Evolutionary conservation across 2,113 vertebrate genomes (phyloP).

Genomic region (Heliornis fulica): DNA sequence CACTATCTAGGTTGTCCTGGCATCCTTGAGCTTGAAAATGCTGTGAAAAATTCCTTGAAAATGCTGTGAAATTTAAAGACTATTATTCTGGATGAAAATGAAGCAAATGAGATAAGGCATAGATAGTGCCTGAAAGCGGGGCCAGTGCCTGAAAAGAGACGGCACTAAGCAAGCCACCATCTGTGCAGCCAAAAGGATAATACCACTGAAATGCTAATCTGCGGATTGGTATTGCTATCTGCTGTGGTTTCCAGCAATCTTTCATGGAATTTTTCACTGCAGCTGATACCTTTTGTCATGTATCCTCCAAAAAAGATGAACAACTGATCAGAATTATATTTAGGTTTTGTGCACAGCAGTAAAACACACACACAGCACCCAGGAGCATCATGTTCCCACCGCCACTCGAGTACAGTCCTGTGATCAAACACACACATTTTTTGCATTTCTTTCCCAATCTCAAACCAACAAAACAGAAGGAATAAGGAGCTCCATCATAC

Average conservation of each 20-base stretch:
- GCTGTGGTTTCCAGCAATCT: not conserved
- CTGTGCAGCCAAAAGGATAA: conserved; percentile 14
- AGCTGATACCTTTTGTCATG: conserved; percentile 49
- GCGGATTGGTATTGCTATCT: not conserved
- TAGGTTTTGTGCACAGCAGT: not conserved
- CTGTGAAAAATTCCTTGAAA: conserved; percentile 16
- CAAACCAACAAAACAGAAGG: not conserved
- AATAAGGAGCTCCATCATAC: not conserved
- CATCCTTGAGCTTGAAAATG: not conserved
- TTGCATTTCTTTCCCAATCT: not conserved
- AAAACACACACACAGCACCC: not conserved
- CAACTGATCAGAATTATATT: not conserved
- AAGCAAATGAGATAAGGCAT: conserved; percentile 15
- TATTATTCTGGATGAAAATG: not conserved
- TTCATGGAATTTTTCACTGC: not conserved
- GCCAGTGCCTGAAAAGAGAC: conserved; percentile 3
- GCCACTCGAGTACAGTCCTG: not conserved
- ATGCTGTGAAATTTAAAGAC: not conserved
- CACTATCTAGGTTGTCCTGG: not conserved
- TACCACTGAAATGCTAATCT: conserved; percentile 11
- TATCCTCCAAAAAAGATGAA: not conserved
- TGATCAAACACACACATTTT: not conserved
- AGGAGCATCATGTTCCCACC: not conserved
- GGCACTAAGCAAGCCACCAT: conserved; percentile 20
- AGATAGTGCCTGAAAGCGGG: not conserved